phyloP scores from a whole-genome alignment of 2,113 vertebrate genomes.

The Erinaceus europaeus region DNA sequence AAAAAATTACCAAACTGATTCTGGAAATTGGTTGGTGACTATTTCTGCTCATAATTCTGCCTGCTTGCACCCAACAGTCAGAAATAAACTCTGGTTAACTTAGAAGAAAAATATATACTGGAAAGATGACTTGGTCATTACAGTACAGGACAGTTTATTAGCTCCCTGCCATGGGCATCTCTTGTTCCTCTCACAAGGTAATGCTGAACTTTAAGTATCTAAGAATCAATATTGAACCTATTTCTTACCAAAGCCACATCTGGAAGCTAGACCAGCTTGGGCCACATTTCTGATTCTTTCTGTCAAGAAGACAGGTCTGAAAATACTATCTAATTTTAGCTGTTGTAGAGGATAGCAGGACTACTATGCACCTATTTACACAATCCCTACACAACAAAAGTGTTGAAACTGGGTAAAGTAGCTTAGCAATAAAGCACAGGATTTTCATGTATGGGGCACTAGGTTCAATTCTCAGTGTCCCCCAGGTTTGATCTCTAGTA shows the following conservation, averaged over 20 bases:
- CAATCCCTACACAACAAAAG: neutral
- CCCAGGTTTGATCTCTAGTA: too few species aligned
- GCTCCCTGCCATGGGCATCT: too few species aligned
- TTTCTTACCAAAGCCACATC: neutral
- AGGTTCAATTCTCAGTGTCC: too few species aligned
- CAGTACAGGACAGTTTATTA: neutral
- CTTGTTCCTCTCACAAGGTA: rapidly evolving
- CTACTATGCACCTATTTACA: neutral
- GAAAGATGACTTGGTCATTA: neutral
- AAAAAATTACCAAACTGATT: neutral
- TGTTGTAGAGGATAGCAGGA: neutral
- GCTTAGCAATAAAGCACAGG: too few species aligned
- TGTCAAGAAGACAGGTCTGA: neutral
- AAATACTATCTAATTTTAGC: neutral
- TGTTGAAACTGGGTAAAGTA: too few species aligned
- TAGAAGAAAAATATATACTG: neutral
- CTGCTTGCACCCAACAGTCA: neutral
- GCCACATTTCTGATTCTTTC: neutral
- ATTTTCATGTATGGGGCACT: too few species aligned
- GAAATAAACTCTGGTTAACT: neutral
- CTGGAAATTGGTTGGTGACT: neutral
- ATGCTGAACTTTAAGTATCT: neutral
- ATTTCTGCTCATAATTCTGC: neutral
- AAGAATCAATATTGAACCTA: neutral
- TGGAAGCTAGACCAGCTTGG: neutral